phyloP scores from a whole-genome alignment of 2,888 invertebrate species.

The Heteropelma amictum region DNA sequence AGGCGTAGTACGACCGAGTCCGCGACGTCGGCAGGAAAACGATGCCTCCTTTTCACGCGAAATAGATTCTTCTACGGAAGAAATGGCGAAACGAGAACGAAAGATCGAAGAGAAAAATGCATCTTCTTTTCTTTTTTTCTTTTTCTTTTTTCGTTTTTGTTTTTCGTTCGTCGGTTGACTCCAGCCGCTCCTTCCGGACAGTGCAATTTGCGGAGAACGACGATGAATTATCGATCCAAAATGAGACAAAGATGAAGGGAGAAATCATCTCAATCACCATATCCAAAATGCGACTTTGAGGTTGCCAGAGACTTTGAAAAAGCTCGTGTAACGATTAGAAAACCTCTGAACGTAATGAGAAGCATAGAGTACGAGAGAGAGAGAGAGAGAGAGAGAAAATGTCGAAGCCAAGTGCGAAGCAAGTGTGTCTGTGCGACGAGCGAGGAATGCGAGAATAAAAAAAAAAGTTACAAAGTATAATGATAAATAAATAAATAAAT shows the following conservation, averaged over 20 bases:
- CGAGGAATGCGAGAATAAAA: conserved; percentile 16
- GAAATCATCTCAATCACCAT: conserved; percentile 61
- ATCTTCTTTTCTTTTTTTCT: too few relatives aligned
- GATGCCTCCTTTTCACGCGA: too few relatives aligned
- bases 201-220: conserved; percentile 4
- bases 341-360: background rate
- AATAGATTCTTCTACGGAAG: background rate
- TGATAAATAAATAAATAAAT: background rate
- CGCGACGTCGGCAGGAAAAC: background rate
- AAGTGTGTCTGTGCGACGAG: background rate
- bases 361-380: conserved; percentile 19
- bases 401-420: conserved; percentile 16
- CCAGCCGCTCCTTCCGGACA: background rate
- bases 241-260: conserved; percentile 26
- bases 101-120: background rate
- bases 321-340: conserved; percentile 47
- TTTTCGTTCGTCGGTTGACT: too few relatives aligned
- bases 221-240: background rate
- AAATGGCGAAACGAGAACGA: background rate
- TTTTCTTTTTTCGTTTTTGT: too few relatives aligned
- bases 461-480: conserved; percentile 8
- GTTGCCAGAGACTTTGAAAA: conserved; percentile 53
- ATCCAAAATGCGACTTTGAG: conserved; percentile 60
- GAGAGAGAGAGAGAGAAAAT: conserved; percentile 37
- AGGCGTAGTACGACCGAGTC: conserved; percentile 72